A percentile compares a stretch with the other conserved stretches of the same genome.
Evolutionary conservation across 2,888 invertebrate genomes (phyloP).

Genomic region (Macrophya annulata): DNA sequence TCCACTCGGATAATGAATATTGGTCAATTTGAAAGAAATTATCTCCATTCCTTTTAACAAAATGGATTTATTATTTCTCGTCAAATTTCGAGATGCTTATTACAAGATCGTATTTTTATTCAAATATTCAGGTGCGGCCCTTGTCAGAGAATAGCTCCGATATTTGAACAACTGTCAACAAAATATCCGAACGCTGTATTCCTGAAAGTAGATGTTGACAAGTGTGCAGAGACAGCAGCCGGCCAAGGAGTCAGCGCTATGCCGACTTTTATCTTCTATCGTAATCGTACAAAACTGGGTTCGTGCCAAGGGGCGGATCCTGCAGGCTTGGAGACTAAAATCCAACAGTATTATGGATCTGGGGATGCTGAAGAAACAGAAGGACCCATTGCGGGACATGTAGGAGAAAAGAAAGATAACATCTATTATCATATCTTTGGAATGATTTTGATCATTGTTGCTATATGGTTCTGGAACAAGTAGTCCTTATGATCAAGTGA

Average conservation of each 20-base stretch:
- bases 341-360: slow-evolving; percentile 90
- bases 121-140: slow-evolving; percentile 93
- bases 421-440: slow-evolving; percentile 73
- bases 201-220: slow-evolving; percentile 97
- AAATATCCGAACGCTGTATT: slow-evolving; percentile 95
- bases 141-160: slow-evolving; percentile 96
- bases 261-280: slow-evolving; percentile 99
- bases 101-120: neutral
- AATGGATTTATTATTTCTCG: neutral
- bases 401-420: slow-evolving; percentile 80
- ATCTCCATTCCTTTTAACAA: slow-evolving; percentile 53
- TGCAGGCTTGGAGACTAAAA: slow-evolving; percentile 91
- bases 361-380: slow-evolving; percentile 85
- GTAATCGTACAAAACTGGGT: slow-evolving; percentile 93
- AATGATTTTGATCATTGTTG: slow-evolving; percentile 71
- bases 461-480: slow-evolving; percentile 75
- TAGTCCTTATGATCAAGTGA: slow-evolving; percentile 61
- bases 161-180: slow-evolving; percentile 93
- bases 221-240: slow-evolving; percentile 93
- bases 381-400: slow-evolving; percentile 89
- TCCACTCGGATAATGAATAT: neutral
- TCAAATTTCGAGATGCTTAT: slow-evolving; percentile 1
- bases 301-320: slow-evolving; percentile 94
- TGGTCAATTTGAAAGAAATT: neutral
- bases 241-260: slow-evolving; percentile 96